Evolutionary conservation across 2,888 invertebrate species (phyloP).

Genomic region (Maniola hyperantus): DNA sequence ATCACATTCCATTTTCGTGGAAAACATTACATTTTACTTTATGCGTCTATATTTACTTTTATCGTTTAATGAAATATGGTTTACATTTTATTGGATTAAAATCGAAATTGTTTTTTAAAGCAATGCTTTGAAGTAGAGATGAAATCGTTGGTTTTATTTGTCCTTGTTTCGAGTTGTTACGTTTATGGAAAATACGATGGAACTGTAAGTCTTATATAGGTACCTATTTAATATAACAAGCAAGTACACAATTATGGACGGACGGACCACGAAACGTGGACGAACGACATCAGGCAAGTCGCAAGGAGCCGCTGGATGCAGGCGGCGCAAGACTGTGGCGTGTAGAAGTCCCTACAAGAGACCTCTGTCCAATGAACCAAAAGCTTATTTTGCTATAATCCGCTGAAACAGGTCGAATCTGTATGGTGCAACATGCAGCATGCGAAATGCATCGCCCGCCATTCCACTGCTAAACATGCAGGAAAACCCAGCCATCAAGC

Average conservation of each 20-base stretch:
- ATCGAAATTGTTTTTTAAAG: slow-evolving; percentile 13
- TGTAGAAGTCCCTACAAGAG: no score
- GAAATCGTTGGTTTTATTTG: slow-evolving; percentile 24
- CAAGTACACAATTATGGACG: no score
- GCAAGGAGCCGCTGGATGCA: no score
- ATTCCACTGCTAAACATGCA: no score
- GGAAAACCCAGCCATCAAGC: no score
- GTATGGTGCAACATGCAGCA: no score
- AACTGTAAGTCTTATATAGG: slow-evolving; percentile 18
- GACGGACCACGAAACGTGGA: no score
- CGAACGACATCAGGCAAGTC: no score
- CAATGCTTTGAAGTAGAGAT: slow-evolving; percentile 30
- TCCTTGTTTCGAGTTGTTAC: slow-evolving; percentile 15
- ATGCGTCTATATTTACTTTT: slow-evolving; percentile 4
- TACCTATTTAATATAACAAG: neutral
- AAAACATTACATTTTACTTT: slow-evolving; percentile 3
- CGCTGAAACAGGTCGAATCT: no score
- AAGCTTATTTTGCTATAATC: no score
- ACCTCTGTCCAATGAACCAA: neutral
- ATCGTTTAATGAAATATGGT: neutral
- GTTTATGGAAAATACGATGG: slow-evolving; percentile 14
- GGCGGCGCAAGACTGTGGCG: no score
- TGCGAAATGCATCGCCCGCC: no score
- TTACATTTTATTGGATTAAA: slow-evolving; percentile 17
- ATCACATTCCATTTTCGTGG: slow-evolving; percentile 8